Evolutionary conservation across 2,113 vertebrate genomes (phyloP).

Genomic region (pig (Sus scrofa)): T2T-Sscrofa CM000820.6:15558001-15558500

Average conservation of each 20-base stretch:
- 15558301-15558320: neutral
- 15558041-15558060: neutral
- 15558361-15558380: neutral
- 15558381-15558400: neutral
- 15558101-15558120: neutral
- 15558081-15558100: neutral
- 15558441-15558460: neutral
- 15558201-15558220: neutral
- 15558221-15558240: neutral
- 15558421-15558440: neutral
- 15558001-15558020: neutral
- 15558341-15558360: neutral
- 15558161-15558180: neutral
- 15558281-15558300: neutral
- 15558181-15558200: neutral
- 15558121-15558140: neutral
- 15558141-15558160: neutral
- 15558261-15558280: neutral
- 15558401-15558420: neutral
- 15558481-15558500: neutral
- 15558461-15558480: rapidly evolving
- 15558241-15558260: neutral
- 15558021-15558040: neutral
- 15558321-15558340: neutral
- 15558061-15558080: neutral